phyloP scores from a whole-genome alignment of 2,797 vertebrate genomes.

The Simalia tracyae region DNA sequence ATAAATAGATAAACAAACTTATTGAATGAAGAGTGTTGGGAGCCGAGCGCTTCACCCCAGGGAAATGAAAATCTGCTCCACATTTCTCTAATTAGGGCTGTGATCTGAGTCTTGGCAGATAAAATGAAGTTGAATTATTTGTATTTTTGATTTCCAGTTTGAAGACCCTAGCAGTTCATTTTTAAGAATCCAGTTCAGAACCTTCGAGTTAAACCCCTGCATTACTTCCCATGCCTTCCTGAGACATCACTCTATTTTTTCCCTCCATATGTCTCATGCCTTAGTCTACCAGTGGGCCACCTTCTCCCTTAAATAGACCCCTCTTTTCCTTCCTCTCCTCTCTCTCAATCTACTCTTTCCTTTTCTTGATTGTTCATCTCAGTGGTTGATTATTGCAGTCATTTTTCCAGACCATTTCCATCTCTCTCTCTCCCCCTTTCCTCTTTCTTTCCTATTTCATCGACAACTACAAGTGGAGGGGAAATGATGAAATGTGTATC shows the following conservation, averaged over 20 bases:
- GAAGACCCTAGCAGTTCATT: neutral
- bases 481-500: too few species aligned
- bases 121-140: neutral
- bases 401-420: neutral
- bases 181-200: neutral
- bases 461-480: neutral
- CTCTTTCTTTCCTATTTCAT: neutral
- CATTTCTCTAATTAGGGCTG: neutral
- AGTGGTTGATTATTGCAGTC: neutral
- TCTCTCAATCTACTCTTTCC: too few species aligned
- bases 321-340: neutral
- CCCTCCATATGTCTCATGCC: neutral
- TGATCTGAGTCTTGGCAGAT: neutral
- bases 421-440: accelerated
- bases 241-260: neutral
- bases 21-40: neutral
- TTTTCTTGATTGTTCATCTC: neutral
- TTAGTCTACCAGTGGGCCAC: neutral
- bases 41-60: neutral
- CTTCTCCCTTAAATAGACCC: neutral
- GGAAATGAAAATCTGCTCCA: neutral
- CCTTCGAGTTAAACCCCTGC: neutral
- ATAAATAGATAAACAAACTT: neutral
- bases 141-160: neutral
- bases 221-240: neutral